Evolutionary conservation across 1,140 invertebrate species (phyloP).

Genomic region (Meloidogyne exigua): DNA sequence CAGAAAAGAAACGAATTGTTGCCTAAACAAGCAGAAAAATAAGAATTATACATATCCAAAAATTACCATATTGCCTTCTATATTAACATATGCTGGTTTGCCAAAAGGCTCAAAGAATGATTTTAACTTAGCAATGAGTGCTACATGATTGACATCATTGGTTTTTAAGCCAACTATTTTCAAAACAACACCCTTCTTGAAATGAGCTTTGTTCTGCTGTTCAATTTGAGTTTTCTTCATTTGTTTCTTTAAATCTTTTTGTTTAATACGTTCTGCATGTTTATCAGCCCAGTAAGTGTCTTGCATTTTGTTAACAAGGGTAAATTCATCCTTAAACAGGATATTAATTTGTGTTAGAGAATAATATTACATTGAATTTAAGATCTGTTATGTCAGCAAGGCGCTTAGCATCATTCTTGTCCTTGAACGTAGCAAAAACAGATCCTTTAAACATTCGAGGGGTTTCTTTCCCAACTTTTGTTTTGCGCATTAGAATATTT

Average conservation of each 20-base stretch:
- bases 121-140: conserved; percentile 36
- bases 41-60: conserved; percentile 70
- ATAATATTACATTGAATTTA: conserved; percentile 72
- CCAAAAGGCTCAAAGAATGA: conserved; percentile 57
- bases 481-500: conserved; percentile 68
- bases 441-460: conserved; percentile 77
- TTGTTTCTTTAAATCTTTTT: conserved; percentile 52
- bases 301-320: conserved; percentile 52
- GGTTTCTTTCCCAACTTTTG: conserved; percentile 30
- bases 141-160: conserved; percentile 18
- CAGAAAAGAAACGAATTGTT: conserved; percentile 73
- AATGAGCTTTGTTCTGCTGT: conserved; percentile 36
- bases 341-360: too few relatives aligned
- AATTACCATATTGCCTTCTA: conserved; percentile 32
- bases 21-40: conserved; percentile 73
- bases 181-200: conserved; percentile 54
- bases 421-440: conserved; percentile 81
- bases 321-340: conserved; percentile 17
- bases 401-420: conserved; percentile 72
- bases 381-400: conserved; percentile 74
- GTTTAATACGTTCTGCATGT: conserved; percentile 58
- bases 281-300: conserved; percentile 74
- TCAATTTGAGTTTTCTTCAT: conserved; percentile 27
- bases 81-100: conserved; percentile 50
- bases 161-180: conserved; percentile 53